Evolutionary conservation across 2,888 invertebrate species (phyloP).

Genomic region (Chymomyza procnemis): DNA sequence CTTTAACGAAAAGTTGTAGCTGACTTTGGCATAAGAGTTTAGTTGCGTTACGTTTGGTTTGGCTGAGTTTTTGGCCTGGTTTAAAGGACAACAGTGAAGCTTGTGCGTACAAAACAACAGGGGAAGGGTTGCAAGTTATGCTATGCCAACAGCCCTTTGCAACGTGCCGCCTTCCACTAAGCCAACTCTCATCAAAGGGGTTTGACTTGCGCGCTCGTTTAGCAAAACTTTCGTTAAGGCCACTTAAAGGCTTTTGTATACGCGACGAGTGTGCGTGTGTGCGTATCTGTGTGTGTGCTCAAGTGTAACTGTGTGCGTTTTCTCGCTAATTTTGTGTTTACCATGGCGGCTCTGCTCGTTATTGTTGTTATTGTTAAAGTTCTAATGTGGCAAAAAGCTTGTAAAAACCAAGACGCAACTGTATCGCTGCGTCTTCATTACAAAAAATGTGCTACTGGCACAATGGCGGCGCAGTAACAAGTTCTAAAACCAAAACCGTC

Average conservation of each 20-base stretch:
- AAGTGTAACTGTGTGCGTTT: neutral
- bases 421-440: constrained; percentile 42
- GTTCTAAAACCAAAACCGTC: too few species aligned
- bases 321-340: constrained; percentile 29
- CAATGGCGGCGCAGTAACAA: neutral
- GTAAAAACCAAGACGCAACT: constrained; percentile 28
- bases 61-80: neutral
- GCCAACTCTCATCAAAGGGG: constrained; percentile 20
- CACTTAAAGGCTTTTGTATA: constrained; percentile 49
- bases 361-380: constrained; percentile 62
- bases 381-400: constrained; percentile 24
- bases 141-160: neutral
- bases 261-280: constrained; percentile 16
- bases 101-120: constrained; percentile 27
- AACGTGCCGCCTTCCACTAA: too few species aligned
- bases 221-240: constrained; percentile 15
- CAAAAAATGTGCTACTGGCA: constrained; percentile 53
- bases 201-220: constrained; percentile 8
- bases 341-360: constrained; percentile 46
- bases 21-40: constrained; percentile 34
- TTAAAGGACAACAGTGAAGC: too few species aligned
- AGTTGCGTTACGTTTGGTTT: neutral
- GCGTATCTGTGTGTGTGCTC: neutral
- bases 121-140: neutral
- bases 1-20: constrained; percentile 65